These are phyloP conservation scores for Orthochromis malagaraziensis DNA, from an alignment of 2,113 vertebrate genomes.

Conservation along the genomic window DNA sequence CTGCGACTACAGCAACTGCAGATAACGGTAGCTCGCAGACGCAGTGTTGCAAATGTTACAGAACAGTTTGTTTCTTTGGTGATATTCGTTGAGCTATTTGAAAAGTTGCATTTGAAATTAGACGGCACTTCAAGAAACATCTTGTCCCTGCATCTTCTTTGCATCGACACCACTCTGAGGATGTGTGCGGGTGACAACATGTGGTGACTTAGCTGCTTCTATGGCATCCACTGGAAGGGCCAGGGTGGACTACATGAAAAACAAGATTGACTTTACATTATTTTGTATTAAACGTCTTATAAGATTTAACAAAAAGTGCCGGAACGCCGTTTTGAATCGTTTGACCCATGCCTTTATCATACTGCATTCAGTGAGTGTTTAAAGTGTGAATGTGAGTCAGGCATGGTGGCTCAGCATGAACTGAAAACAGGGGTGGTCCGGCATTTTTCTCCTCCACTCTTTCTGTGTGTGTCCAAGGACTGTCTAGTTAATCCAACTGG, in stretches of 20 bases:
- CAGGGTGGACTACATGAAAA: background rate
- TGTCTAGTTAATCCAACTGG: constrained; percentile 28
- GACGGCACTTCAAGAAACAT: background rate
- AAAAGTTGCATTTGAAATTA: background rate
- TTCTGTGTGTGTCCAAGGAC: background rate
- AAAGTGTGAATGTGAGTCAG: constrained; percentile 35
- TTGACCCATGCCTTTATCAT: background rate
- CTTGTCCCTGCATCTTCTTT: background rate
- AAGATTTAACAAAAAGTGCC: background rate
- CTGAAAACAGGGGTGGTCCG: constrained; percentile 43
- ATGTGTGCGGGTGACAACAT: background rate
- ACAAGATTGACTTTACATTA: background rate
- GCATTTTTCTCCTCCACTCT: background rate
- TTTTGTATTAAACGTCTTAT: background rate
- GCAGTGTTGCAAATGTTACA: background rate
- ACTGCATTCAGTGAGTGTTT: background rate
- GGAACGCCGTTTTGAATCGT: rapidly evolving
- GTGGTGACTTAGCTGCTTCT: background rate
- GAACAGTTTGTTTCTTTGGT: background rate
- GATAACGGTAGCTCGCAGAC: background rate
- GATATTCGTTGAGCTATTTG: background rate
- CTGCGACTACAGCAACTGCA: background rate
- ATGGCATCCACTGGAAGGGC: background rate
- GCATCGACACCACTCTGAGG: background rate
- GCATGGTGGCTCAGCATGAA: constrained; percentile 30